Base-by-base conservation (phyloP, 2,888 invertebrate species). In the Archaeoteleia sp. region DNA sequence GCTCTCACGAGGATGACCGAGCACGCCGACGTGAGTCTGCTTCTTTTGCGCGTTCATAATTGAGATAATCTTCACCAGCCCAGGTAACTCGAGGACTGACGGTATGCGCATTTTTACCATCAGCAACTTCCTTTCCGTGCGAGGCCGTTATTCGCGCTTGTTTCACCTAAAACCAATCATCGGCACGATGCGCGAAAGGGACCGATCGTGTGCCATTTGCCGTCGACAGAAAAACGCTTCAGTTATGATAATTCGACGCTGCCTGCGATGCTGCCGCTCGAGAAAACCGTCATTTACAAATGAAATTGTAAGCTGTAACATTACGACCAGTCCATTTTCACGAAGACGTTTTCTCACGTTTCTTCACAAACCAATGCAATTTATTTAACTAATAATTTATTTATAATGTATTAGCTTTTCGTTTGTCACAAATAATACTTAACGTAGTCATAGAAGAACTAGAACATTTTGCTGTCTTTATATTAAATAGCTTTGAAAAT, bases 31-130 rank as follows among this genome's bases (percentile, higher is more conserved):
- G 74, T 81, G 80, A 81, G 78, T 80, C 72, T 76, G 79, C 79
- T 80, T 77, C 78, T 81, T 82, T 81, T 80, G 78, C 78, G 78
- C 79, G 78, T 78, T 81, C 74, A 79, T 82, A 80, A 81, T 82
- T 81, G 80, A 82, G 78, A 80, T 82, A 81, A 81, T 82, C 75
- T 81, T 80, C 74, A 73, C 70, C 70, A 67, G 70, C 66, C 67
- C 67, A 68, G 68, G 67, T 65, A 65, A 67, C 73, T 68, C 70
- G 69, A 67, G 75, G 70, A 71, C 74, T 62, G 74, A 40, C 70
- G 81, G 80, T 77, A 80, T 78, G 77, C 75, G 73, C 73, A 81
- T 80, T 81, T 80, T 82, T 81, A 72, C 76, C 70, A 79, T 78
- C 69, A 72, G 51, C 71, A 65, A 72, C 72, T 79, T 77, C 76